These are phyloP conservation scores for Magallana nippona DNA, from an alignment of 2,888 invertebrate genomes.

Conservation along the genomic window DNA sequence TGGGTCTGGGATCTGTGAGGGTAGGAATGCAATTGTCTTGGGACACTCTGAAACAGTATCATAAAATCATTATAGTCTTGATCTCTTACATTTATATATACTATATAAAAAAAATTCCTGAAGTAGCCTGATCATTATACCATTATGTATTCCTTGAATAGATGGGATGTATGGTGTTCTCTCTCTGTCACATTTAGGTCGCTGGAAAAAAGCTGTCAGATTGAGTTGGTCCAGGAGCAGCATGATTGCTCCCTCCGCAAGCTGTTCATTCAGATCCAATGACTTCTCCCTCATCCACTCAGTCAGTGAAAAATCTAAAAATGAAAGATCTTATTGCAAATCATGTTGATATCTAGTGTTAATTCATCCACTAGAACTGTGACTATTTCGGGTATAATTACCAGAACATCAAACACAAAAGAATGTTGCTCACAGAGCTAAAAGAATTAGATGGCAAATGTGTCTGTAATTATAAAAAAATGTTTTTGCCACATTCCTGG, in stretches of 20 bases:
- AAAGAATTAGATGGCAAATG: too few species aligned
- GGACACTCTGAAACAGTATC: constrained; percentile 43
- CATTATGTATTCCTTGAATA: constrained; percentile 51
- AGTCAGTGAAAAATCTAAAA: constrained; percentile 58
- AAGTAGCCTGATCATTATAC: constrained; percentile 36
- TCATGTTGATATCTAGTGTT: too few species aligned
- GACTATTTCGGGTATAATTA: too few species aligned
- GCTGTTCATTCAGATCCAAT: constrained; percentile 43
- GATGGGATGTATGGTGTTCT: constrained; percentile 47
- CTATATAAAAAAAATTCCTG: too few species aligned
- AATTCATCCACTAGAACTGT: too few species aligned
- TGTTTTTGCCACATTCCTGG: too few species aligned
- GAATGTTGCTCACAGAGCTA: too few species aligned
- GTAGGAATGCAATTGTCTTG: constrained; percentile 47
- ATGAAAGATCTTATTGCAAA: background rate
- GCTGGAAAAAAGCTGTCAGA: constrained; percentile 48
- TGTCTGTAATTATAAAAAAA: too few species aligned
- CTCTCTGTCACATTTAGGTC: constrained; percentile 47
- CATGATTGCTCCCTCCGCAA: constrained; percentile 36
- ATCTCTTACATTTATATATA: too few species aligned
- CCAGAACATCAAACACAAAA: too few species aligned
- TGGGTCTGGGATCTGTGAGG: constrained; percentile 51
- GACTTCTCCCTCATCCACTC: constrained; percentile 54
- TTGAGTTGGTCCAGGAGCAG: constrained; percentile 50
- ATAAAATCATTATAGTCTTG: too few species aligned